These are phyloP conservation scores for Montifringilla adamsi DNA, from an alignment of 2,113 vertebrate species.

Conservation along the genomic window DNA sequence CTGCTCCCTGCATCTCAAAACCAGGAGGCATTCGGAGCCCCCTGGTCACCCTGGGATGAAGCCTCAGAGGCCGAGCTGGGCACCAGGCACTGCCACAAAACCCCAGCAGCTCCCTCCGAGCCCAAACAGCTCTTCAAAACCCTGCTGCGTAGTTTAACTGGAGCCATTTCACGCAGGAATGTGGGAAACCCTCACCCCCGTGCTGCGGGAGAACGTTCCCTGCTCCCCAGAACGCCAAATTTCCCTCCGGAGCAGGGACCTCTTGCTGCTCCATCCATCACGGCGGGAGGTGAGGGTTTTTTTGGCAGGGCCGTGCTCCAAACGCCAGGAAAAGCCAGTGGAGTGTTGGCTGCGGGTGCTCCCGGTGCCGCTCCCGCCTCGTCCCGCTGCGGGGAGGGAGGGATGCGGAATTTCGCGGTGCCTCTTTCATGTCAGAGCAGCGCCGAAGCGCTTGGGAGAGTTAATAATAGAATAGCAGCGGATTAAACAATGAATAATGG, in stretches of 20 bases:
- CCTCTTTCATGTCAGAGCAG: slow-evolving; percentile 26
- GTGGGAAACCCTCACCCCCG: neutral
- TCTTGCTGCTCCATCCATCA: neutral
- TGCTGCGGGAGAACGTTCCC: accelerated
- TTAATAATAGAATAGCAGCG: slow-evolving; percentile 47
- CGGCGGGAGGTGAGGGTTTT: neutral
- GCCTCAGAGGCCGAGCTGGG: slow-evolving; percentile 25
- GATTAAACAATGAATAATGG: slow-evolving; percentile 49
- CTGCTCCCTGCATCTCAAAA: neutral
- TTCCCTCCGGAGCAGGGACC: neutral
- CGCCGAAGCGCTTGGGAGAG: neutral
- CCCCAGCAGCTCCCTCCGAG: neutral
- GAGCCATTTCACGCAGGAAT: neutral
- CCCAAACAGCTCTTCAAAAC: slow-evolving; percentile 26
- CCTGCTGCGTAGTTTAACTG: slow-evolving; percentile 56
- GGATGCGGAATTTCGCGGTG: neutral
- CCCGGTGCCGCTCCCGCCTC: accelerated
- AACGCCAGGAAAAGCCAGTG: accelerated
- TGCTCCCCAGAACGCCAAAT: neutral
- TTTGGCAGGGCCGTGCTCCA: neutral
- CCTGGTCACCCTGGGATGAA: neutral
- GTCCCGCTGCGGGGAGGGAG: accelerated
- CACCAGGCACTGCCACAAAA: neutral
- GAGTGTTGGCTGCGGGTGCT: neutral
- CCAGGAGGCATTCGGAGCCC: neutral